Percentiles rank a stretch among this genome's conserved stretches.
Evolutionary conservation across 2,113 vertebrate species (phyloP).

Genomic region (Nyctibius bracteatus): DNA sequence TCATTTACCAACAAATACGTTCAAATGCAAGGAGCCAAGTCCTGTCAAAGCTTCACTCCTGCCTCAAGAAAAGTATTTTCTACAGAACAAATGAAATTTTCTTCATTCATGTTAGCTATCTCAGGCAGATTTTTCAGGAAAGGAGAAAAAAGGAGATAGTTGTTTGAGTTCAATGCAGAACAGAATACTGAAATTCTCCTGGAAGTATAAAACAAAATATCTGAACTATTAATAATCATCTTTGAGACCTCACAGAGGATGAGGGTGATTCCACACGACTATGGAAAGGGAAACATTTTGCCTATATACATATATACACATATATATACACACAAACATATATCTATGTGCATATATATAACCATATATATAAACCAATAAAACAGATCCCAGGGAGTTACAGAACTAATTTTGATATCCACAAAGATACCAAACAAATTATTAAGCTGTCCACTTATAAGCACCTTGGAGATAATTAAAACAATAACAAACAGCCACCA

Average conservation of each 20-base stretch:
- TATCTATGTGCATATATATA: not conserved
- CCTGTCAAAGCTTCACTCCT: not conserved
- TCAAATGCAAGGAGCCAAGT: not conserved
- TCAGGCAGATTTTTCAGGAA: not conserved
- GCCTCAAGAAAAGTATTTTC: not conserved
- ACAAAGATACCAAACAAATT: conserved; percentile 10
- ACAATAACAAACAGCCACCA: not conserved
- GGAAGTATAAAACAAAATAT: not conserved
- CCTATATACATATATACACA: not conserved
- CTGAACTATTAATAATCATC: not conserved
- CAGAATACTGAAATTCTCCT: not conserved
- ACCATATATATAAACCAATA: not conserved
- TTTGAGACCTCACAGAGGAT: not conserved
- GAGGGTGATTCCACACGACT: not conserved
- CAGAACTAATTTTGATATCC: conserved; percentile 4
- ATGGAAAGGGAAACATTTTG: not conserved
- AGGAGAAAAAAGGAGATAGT: not conserved
- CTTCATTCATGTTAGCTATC: not conserved
- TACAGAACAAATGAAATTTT: not conserved
- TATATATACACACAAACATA: not conserved
- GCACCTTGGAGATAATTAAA: conserved; percentile 39
- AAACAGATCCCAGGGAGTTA: not conserved
- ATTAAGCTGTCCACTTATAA: not conserved
- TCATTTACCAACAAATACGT: not conserved
- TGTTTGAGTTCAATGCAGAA: not conserved